Conservation (phyloP, 1,140 invertebrate genomes). For the Meloidogyne exigua region DNA sequence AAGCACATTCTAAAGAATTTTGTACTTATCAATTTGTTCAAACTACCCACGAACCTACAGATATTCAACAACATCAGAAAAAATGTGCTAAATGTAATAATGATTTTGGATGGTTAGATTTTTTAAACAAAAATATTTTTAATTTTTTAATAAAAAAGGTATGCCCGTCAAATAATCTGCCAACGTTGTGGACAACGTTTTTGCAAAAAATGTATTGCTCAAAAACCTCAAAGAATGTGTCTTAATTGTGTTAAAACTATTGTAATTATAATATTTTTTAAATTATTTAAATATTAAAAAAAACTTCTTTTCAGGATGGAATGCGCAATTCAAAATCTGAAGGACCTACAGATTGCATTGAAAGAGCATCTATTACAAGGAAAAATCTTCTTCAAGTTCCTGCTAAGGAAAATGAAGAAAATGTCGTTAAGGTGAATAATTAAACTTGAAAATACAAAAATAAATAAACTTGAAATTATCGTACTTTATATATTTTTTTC, state of each 20-base stretch:
- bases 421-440: neutral
- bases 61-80: slow-evolving; percentile 36
- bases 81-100: slow-evolving; percentile 54
- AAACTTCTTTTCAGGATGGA: neutral
- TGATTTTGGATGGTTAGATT: slow-evolving; percentile 45
- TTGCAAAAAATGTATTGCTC: slow-evolving; percentile 19
- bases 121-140: neutral
- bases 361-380: neutral
- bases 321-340: slow-evolving; percentile 15
- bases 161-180: slow-evolving; percentile 2
- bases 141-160: neutral
- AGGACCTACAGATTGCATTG: neutral
- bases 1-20: neutral
- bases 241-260: neutral
- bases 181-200: slow-evolving; percentile 24
- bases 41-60: neutral
- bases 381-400: slow-evolving; percentile 18
- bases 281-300: neutral
- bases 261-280: slow-evolving; percentile 10
- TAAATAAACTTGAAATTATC: too few species aligned
- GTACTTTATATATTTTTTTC: neutral
- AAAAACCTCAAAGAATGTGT: slow-evolving; percentile 32
- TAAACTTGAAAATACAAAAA: neutral
- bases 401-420: neutral
- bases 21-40: neutral